These are phyloP conservation scores for Merodon equestris DNA, from an alignment of 2,888 invertebrate species.

Conservation along the genomic window DNA sequence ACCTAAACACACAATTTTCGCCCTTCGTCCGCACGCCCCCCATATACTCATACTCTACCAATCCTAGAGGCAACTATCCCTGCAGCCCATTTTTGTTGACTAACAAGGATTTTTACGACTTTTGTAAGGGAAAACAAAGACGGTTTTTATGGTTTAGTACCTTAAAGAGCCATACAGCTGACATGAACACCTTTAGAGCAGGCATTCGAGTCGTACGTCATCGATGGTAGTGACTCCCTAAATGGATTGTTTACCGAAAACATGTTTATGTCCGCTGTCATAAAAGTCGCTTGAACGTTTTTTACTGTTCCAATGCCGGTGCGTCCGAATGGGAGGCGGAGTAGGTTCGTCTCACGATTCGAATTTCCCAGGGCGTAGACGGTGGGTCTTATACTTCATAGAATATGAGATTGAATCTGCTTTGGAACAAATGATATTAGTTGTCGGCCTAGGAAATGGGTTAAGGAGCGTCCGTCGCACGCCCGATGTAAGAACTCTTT, in stretches of 20 bases:
- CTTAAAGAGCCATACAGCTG: conserved; percentile 22
- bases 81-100: conserved; percentile 25
- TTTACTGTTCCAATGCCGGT: conserved; percentile 45
- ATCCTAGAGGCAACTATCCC: conserved; percentile 1
- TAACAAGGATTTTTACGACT: conserved; percentile 65
- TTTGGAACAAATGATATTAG: too few relatives aligned
- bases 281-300: conserved; percentile 53
- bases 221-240: conserved; percentile 51
- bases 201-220: conserved; percentile 20
- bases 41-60: conserved; percentile 16
- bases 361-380: too few relatives aligned
- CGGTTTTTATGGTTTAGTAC: conserved; percentile 33
- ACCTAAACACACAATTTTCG: too few relatives aligned
- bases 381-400: too few relatives aligned
- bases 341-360: too few relatives aligned
- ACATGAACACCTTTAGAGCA: conserved; percentile 54
- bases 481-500: too few relatives aligned
- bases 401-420: too few relatives aligned
- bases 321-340: conserved; percentile 5
- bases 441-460: too few relatives aligned
- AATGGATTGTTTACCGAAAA: conserved; percentile 62
- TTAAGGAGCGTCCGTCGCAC: too few relatives aligned
- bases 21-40: conserved; percentile 19
- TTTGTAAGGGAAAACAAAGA: conserved; percentile 59
- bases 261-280: conserved; percentile 53